Evolutionary conservation across 2,113 vertebrate species (phyloP), one percentile per base, ranked within the genome.

Genomic region (Plestiodon gilberti): DNA sequence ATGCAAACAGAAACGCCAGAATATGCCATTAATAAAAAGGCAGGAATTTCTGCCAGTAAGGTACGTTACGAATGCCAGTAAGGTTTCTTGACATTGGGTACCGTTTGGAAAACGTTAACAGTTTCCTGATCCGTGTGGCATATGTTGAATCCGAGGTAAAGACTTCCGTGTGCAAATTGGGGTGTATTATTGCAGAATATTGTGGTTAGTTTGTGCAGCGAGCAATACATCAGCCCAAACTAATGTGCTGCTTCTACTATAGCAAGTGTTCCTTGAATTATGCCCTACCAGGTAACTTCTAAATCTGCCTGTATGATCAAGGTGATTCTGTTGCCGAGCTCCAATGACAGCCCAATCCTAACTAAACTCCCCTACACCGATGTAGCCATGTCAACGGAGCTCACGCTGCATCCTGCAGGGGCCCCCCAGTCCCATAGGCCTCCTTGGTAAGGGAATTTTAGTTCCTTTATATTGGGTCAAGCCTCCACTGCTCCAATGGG

Each of bases 1-100:
- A 99, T 99, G 98, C 98, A 99, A 94, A 99, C 99, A 0, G 98
- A 98, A 61, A 99, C 99, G 9, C 99, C 99, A 2, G 97, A 98
- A 30, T 99, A 99, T 33, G 94, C 96, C 57, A 88, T 95, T 74
- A 97, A 98, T 78, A 99, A 99, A 88, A 95, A 97, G 89, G 97
- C 97, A 87, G 95, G 97, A 4, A 22, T 96, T 9, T 94, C 96
- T 1, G 95, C 97, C 81, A 99, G 98, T 91, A 96, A 97, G 97
- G 99, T 99, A 93, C 0, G 87, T 55, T 5, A 15, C 11, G 4
- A 15, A 22, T 38, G 13, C 67, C 43, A 71, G 17, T 52, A n/a
- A n/a, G 86, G 1, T 73, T 78, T 78, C 1, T 10, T 69, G 59
- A 59, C 17, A 28, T 2, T n/a, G 52, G 75, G 2, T 6, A 0